Evolutionary conservation across 2,888 invertebrate genomes (phyloP).

Genomic region (Alsophila aescularia): DNA sequence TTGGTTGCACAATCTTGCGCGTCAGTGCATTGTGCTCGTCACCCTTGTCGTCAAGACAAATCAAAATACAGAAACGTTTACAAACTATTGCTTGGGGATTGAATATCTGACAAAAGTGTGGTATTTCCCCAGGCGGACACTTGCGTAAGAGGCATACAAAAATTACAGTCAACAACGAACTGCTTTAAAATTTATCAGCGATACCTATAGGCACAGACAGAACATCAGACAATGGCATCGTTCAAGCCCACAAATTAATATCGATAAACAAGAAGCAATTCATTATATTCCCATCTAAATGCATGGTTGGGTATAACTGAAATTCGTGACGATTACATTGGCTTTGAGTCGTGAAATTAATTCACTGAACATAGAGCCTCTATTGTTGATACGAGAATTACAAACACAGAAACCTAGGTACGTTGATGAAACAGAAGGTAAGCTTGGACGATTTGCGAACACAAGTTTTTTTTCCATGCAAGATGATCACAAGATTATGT

Average conservation of each 20-base stretch:
- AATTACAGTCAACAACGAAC: background rate
- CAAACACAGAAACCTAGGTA: constrained; percentile 31
- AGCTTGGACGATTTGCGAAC: background rate
- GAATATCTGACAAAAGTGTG: no score
- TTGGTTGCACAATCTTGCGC: no score
- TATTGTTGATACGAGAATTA: constrained; percentile 51
- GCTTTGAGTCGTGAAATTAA: constrained; percentile 57
- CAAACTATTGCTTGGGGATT: no score
- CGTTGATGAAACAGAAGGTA: background rate
- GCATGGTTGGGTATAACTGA: constrained; percentile 33
- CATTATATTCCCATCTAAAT: constrained; percentile 17
- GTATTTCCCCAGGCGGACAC: no score
- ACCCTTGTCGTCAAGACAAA: no score
- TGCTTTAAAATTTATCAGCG: background rate
- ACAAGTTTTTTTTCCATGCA: no score
- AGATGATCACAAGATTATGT: no score
- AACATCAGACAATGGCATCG: background rate
- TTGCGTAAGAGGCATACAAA: no score
- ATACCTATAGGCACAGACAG: background rate
- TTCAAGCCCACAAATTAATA: constrained; percentile 13
- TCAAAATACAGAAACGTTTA: no score
- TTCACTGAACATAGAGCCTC: constrained; percentile 45
- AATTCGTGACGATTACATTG: constrained; percentile 42
- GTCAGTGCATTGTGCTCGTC: no score
- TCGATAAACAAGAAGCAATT: constrained; percentile 13